Conservation (phyloP, 1,140 invertebrate genomes). For the Cydia amplana region DNA sequence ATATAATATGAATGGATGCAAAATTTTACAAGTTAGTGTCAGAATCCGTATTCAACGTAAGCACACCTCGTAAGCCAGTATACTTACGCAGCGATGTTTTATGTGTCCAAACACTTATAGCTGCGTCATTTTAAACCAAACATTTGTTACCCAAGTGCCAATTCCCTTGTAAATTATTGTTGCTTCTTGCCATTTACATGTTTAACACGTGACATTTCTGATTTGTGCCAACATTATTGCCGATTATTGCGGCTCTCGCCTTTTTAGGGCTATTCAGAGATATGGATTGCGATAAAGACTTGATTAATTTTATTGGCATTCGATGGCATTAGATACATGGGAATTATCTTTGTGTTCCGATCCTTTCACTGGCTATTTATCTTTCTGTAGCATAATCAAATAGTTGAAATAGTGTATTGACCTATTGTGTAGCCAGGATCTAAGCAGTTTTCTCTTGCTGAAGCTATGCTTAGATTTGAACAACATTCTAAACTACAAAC, state of each 20-base stretch:
- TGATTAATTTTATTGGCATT: slow-evolving; percentile 16
- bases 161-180: slow-evolving; percentile 32
- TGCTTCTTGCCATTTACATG: slow-evolving; percentile 29
- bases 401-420: too few species aligned
- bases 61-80: background rate
- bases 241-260: slow-evolving; percentile 12
- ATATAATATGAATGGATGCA: too few species aligned
- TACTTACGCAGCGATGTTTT: slow-evolving; percentile 7
- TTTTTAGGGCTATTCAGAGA: slow-evolving; percentile 15
- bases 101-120: slow-evolving; percentile 34
- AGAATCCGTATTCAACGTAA: background rate
- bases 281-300: background rate
- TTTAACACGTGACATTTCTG: slow-evolving; percentile 30
- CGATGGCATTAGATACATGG: too few species aligned
- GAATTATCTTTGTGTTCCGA: too few species aligned
- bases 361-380: too few species aligned
- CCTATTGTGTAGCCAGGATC: too few species aligned
- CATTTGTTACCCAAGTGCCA: slow-evolving; percentile 34
- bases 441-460: background rate
- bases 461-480: background rate
- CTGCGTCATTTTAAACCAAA: slow-evolving; percentile 32
- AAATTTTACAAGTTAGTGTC: background rate
- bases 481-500: background rate
- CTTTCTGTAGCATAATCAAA: too few species aligned
- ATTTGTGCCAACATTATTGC: slow-evolving; percentile 25